Percentiles rank a stretch among this genome's conserved stretches.
Evolutionary conservation across 1,140 invertebrate species (phyloP).

Genomic region (Trypoxylus dichotomus): DNA sequence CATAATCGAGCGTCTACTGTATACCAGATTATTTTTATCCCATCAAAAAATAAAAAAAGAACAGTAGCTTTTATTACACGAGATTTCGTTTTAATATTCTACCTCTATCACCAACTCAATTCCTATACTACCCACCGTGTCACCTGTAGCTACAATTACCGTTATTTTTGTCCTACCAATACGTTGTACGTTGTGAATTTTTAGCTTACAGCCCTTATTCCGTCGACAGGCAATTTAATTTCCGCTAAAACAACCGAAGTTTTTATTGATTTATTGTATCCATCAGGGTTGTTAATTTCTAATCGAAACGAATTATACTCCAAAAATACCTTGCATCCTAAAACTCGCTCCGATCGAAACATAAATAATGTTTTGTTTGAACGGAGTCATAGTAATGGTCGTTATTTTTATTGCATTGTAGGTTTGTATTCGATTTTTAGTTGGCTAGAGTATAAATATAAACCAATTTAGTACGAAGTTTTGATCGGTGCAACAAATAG

Average conservation of each 20-base stretch:
- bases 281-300: background rate
- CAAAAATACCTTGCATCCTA: background rate
- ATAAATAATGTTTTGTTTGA: background rate
- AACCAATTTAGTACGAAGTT: too few species aligned
- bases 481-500: too few species aligned
- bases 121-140: background rate
- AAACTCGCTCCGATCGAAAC: background rate
- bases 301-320: background rate
- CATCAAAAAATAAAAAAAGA: too few species aligned
- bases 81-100: background rate
- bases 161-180: background rate
- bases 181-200: background rate
- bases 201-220: background rate
- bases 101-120: background rate
- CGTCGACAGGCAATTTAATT: background rate
- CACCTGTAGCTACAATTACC: conserved; percentile 7
- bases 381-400: too few species aligned
- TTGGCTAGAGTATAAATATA: too few species aligned
- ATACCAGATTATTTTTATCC: too few species aligned
- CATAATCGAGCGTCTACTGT: too few species aligned
- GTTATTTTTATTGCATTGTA: too few species aligned
- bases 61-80: too few species aligned
- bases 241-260: background rate
- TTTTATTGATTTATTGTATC: conserved; percentile 10
- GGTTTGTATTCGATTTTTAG: too few species aligned